Conservation (phyloP, 2,888 invertebrate species). For the Aphidius colemani region DNA sequence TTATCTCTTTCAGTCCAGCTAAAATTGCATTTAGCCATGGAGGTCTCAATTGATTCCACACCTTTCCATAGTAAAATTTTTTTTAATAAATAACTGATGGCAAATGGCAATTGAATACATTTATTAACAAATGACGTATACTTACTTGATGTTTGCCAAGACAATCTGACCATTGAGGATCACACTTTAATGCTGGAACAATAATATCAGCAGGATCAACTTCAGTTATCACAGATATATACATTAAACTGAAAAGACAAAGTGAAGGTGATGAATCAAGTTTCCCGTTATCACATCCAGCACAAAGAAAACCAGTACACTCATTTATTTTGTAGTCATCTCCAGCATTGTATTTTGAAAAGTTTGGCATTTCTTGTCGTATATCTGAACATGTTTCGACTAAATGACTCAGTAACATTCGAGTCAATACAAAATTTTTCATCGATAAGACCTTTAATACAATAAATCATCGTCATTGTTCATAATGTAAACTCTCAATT, state of each 20-base stretch:
- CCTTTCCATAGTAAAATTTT: slow-evolving; percentile 58
- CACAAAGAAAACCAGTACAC: slow-evolving; percentile 75
- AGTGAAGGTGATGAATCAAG: slow-evolving; percentile 60
- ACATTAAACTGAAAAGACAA: slow-evolving; percentile 69
- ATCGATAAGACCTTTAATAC: slow-evolving; percentile 69
- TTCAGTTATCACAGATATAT: slow-evolving; percentile 68
- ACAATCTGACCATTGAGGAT: slow-evolving; percentile 72
- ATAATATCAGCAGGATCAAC: slow-evolving; percentile 66
- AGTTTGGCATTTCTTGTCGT: slow-evolving; percentile 25
- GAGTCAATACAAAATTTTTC: slow-evolving; percentile 70
- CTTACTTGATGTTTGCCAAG: slow-evolving; percentile 75
- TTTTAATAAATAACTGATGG: no score
- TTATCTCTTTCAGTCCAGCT: slow-evolving; percentile 67
- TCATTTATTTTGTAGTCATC: slow-evolving; percentile 27
- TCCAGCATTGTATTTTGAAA: slow-evolving; percentile 2
- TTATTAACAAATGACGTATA: slow-evolving; percentile 1
- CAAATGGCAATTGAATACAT: slow-evolving; percentile 8
- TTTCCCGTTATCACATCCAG: slow-evolving; percentile 67
- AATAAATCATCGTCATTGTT: not conserved
- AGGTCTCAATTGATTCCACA: slow-evolving; percentile 81
- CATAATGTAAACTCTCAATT: not conserved
- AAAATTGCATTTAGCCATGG: slow-evolving; percentile 78
- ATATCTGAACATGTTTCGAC: slow-evolving; percentile 38
- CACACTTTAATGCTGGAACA: slow-evolving; percentile 67
- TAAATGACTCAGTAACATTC: slow-evolving; percentile 53